Base-by-base conservation (phyloP, 2,797 vertebrate genomes). In the Premnoplex brunnescens region DNA sequence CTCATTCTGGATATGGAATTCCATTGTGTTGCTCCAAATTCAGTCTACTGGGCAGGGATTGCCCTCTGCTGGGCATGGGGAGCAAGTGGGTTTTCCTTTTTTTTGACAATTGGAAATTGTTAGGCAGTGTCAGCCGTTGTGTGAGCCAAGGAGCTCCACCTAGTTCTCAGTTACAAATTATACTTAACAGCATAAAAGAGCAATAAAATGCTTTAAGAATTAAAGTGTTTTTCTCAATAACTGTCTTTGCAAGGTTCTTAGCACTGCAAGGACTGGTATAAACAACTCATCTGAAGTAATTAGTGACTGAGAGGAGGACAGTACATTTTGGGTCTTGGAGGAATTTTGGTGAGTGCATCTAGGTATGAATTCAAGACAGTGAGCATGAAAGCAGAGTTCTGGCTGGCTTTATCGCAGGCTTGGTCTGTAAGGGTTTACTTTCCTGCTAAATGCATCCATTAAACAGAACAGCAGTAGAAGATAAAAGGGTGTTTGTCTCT, bases 41-140 rank as follows among this genome's bases (percentile, higher is more conserved):
- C 63, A 26, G 26, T 39, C 43, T 55, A 0, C 51, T 66, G 78
- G 63, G 60, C 55, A 80, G 59, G 68, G 93, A 52, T 78, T 87
- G 93, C 96, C 96, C 97, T 95, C 95, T 97, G 67, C 90, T 97
- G 96, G 95, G 60, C 72, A 6, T 8, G 27, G 22, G 21, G 15
- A 59, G 63, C 56, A 56, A n/a, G 22, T 2, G 0, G 48, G 32
- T 23, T 72, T 63, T 37, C 11, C 4, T 34, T 49, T 39, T 28
- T 51, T n/a, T 32, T 7, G 22, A 1, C 19, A 19, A 1, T 23
- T 73, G 23, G 15, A 46, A 59, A 41, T 55, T 32, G 15, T 71
- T 80, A 3, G 18, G 49, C 43, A 9, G 9, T 39, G 43, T 21
- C 76, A 34, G 69, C 72, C 46, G n/a, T 59, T 46, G 10, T 1